Conservation (phyloP, 1,140 invertebrate species). For the Sminthurinus signatus region DNA sequence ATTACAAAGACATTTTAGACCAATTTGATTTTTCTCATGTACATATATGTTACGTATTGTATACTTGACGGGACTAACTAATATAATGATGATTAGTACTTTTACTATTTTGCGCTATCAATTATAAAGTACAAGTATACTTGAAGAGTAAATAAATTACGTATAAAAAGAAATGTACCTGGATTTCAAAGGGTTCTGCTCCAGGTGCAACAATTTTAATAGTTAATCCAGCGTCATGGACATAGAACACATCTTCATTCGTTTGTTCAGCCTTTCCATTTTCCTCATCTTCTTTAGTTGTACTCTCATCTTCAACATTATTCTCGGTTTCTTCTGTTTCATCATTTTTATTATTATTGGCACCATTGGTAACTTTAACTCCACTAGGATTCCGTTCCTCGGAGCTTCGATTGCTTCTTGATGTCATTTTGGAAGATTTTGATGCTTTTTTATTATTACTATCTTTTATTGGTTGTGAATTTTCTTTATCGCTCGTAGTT, state of each 20-base stretch:
- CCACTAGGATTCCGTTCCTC: constrained; percentile 12
- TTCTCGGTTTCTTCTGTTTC: constrained; percentile 48
- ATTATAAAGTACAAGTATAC: not conserved
- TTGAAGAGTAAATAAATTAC: constrained; percentile 14
- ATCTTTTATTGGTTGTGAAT: constrained; percentile 9
- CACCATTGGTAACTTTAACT: constrained; percentile 25
- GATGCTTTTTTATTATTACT: constrained; percentile 12
- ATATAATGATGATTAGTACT: no score
- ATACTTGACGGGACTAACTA: no score
- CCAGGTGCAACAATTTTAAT: constrained; percentile 86
- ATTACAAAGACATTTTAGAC: no score
- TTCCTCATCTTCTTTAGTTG: constrained; percentile 49
- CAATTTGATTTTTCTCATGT: no score
- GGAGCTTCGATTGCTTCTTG: constrained; percentile 10
- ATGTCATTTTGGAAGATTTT: constrained; percentile 11
- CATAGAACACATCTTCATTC: constrained; percentile 73
- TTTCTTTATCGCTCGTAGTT: constrained; percentile 17
- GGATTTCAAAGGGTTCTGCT: constrained; percentile 83
- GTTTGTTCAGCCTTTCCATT: constrained; percentile 46
- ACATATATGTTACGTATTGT: no score
- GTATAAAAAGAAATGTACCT: no score
- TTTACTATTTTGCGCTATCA: no score
- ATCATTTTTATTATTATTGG: constrained; percentile 13
- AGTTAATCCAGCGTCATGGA: constrained; percentile 88
- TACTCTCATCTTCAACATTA: constrained; percentile 49